phyloP scores from a whole-genome alignment of 2,797 vertebrate species.

The Alfaro cultratus region DNA sequence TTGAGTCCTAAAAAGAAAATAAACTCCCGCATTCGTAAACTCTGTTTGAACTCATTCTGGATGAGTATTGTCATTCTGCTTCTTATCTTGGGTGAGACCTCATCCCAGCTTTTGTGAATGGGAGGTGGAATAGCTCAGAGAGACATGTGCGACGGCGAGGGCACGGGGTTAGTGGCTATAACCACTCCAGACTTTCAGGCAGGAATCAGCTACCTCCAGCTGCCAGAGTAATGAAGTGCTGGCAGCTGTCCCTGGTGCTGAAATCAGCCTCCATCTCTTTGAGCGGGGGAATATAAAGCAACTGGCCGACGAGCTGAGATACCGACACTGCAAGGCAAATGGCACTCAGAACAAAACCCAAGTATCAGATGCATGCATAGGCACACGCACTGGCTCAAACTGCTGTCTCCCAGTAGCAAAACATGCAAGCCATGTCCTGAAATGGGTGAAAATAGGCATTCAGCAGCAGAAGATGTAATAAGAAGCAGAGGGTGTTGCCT shows the following conservation, averaged over 20 bases:
- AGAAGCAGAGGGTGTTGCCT: slow-evolving; percentile 46
- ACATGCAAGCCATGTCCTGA: slow-evolving; percentile 7
- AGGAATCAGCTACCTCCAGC: slow-evolving; percentile 63
- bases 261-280: slow-evolving; percentile 67
- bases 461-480: slow-evolving; percentile 42
- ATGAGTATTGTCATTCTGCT: neutral
- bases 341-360: slow-evolving; percentile 46
- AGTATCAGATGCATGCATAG: slow-evolving; percentile 59
- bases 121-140: slow-evolving; percentile 47
- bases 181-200: slow-evolving; percentile 62
- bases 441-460: slow-evolving; percentile 25
- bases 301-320: slow-evolving; percentile 59
- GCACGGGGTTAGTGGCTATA: slow-evolving; percentile 62
- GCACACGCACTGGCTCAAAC: slow-evolving; percentile 13
- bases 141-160: slow-evolving; percentile 44
- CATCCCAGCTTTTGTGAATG: slow-evolving; percentile 35
- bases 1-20: neutral
- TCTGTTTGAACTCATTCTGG: neutral
- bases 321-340: slow-evolving; percentile 57
- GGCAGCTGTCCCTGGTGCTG: slow-evolving; percentile 73
- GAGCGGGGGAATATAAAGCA: slow-evolving; percentile 50
- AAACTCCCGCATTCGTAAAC: slow-evolving; percentile 8
- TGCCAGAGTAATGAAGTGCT: slow-evolving; percentile 66
- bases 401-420: slow-evolving; percentile 26
- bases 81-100: slow-evolving; percentile 15